Conservation (phyloP, 2,113 vertebrate species). For the Chloroceryle aenea region DNA sequence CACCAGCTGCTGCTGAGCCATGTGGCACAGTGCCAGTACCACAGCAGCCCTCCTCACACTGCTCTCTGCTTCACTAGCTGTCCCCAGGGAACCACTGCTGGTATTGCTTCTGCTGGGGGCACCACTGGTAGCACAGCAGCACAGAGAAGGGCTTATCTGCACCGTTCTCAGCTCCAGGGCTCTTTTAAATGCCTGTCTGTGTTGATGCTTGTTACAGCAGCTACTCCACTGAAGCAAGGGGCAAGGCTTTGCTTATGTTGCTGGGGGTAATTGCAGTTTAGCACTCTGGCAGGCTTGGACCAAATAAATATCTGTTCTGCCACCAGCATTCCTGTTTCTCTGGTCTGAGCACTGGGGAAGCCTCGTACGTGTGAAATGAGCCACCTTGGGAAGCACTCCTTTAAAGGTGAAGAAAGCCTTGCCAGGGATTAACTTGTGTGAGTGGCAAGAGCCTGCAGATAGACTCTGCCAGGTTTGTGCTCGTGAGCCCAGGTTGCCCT, state of each 20-base stretch:
- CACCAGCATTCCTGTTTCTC: not conserved
- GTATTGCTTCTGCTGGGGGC: not conserved
- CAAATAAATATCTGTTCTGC: not conserved
- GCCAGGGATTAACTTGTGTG: not conserved
- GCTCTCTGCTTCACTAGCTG: fast-evolving
- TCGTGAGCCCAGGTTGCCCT: not conserved
- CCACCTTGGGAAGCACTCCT: not conserved
- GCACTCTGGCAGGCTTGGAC: not conserved
- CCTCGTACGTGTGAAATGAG: fast-evolving
- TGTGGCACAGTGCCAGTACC: fast-evolving
- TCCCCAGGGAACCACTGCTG: fast-evolving
- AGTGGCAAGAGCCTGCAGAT: not conserved
- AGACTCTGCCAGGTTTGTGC: not conserved
- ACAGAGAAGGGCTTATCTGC: not conserved
- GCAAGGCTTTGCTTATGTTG: not conserved
- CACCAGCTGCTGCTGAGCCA: not conserved
- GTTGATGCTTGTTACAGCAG: not conserved
- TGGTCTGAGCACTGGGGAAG: not conserved
- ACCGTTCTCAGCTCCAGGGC: not conserved
- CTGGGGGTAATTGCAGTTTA: not conserved
- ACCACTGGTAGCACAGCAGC: not conserved
- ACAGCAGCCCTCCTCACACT: fast-evolving
- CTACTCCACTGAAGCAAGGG: not conserved
- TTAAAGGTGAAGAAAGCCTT: not conserved
- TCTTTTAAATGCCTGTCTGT: not conserved